phyloP scores from a whole-genome alignment of 2,113 vertebrate genomes.

The Pseudorasbora parva region DNA sequence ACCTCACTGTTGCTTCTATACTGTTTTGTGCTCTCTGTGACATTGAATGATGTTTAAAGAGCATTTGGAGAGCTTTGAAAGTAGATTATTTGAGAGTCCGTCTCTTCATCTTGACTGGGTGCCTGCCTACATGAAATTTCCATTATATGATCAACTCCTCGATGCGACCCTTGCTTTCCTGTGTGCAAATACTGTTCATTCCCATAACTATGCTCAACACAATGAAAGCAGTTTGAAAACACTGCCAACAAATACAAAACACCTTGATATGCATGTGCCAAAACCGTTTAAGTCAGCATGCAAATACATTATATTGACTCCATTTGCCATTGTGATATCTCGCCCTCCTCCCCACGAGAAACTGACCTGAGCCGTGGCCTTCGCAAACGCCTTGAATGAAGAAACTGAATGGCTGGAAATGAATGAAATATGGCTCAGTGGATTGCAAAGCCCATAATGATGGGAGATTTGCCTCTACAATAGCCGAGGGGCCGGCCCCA shows the following conservation, averaged over 20 bases:
- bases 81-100: not conserved
- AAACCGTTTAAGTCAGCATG: not conserved
- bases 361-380: not conserved
- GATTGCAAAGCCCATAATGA: constrained; percentile 19
- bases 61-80: constrained; percentile 44
- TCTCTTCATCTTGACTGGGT: not conserved
- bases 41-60: constrained; percentile 59
- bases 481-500: not conserved
- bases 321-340: constrained; percentile 8
- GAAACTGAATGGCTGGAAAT: constrained; percentile 36
- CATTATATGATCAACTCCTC: not conserved
- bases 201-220: not conserved
- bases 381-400: not conserved
- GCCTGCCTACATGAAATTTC: not conserved
- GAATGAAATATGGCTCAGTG: constrained; percentile 23
- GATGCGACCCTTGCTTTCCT: not conserved
- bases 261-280: not conserved
- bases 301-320: not conserved
- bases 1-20: not conserved
- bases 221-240: not conserved
- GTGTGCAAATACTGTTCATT: not conserved
- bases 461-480: constrained; percentile 33
- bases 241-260: constrained; percentile 1
- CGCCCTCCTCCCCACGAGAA: not conserved
- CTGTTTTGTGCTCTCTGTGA: constrained; percentile 38